Base-by-base conservation (phyloP, 2,888 invertebrate genomes). In the Platerodrilus igneus region DNA sequence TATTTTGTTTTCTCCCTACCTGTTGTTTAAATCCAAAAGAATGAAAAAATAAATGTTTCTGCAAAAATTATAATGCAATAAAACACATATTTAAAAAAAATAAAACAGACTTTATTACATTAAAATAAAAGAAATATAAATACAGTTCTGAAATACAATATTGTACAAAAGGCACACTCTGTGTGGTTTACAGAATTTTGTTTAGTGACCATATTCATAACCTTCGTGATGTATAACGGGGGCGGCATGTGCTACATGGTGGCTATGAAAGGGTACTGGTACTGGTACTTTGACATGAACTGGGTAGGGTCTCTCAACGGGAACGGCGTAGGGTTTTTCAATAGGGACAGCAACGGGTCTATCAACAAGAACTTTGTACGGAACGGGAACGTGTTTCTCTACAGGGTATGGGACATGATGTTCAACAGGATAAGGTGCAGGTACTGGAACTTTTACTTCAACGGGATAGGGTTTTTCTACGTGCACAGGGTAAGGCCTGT, bases 261-360 rank as follows among this genome's bases (percentile, higher is more conserved):
- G n/a, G n/a, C n/a, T n/a, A n/a, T n/a, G n/a, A n/a, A n/a, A n/a
- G 18, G 56, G 52, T 19, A 52, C 49, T 25, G 82, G 82, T 28
- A 81, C 79, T 42, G 71, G 76, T 21, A 83, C 81, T 59, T 79
- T 76, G 9, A 75, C 72, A 38, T 79, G 78, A 27, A 28, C 58
- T 13, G 46, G 31, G 18, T 37, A 33, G 19, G 57, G 54, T 41
- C 52, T 55, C 41, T 57, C 56, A n/a, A 57, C 54, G 10, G 54
- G 50, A 10, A 73, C 80, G n/a, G 81, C 62, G 28, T 81, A 62
- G 28, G 76, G 73, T 59, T 77, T 80, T 52, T 78, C 77, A 7
- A 80, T 81, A 2, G 84, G 83, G 55, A 75, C 74, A 30, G 81
- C 82, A 37, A 83, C 74, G 55, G 81, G 81, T 66, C 81, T 81